Percentiles rank a stretch among this genome's conserved stretches.
Evolutionary conservation across 1,140 invertebrate species (phyloP).

Genomic region (Acarapis woodi): DNA sequence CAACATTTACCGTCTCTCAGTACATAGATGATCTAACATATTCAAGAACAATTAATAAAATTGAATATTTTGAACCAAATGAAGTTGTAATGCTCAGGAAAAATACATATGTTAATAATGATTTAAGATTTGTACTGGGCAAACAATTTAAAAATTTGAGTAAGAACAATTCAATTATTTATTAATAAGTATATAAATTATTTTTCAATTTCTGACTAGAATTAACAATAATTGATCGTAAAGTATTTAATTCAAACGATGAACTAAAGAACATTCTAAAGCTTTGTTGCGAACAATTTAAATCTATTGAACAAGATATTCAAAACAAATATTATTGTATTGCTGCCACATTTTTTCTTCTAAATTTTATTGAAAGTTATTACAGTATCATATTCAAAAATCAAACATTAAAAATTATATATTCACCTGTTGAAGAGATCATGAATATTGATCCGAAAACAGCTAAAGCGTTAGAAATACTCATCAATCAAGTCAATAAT

Average conservation of each 20-base stretch:
- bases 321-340: slow-evolving; percentile 54
- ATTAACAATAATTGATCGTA: slow-evolving; percentile 34
- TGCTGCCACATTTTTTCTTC: slow-evolving; percentile 39
- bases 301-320: slow-evolving; percentile 35
- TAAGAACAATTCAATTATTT: too few species aligned
- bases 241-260: slow-evolving; percentile 40
- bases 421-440: slow-evolving; percentile 46
- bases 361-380: slow-evolving; percentile 51
- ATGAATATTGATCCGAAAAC: slow-evolving; percentile 30
- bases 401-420: slow-evolving; percentile 46
- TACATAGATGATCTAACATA: too few species aligned
- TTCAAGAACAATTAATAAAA: too few species aligned
- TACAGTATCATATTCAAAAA: slow-evolving; percentile 42
- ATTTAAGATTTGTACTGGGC: too few species aligned
- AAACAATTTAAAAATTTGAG: too few species aligned
- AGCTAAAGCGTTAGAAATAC: slow-evolving; percentile 37
- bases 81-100: too few species aligned
- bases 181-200: too few species aligned
- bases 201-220: slow-evolving; percentile 24
- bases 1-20: too few species aligned
- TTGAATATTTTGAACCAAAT: too few species aligned
- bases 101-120: too few species aligned
- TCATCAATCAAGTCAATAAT: slow-evolving; percentile 23
- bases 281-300: slow-evolving; percentile 34
- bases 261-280: slow-evolving; percentile 39